Evolutionary conservation across 1,140 invertebrate species (phyloP).

Genomic region (Venustaconcha ellipsiformis): DNA sequence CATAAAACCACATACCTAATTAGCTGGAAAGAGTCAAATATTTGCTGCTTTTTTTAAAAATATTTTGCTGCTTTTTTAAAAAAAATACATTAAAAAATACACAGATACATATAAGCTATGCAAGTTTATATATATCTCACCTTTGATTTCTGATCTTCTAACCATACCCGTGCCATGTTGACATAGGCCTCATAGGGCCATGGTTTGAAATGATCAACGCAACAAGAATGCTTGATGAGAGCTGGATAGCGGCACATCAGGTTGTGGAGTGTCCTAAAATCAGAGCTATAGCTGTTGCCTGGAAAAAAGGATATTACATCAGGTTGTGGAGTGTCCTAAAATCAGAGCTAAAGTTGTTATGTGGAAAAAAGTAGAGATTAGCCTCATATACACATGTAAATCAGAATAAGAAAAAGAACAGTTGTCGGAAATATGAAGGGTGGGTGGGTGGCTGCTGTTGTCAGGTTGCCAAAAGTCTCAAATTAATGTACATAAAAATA

Average conservation of each 20-base stretch:
- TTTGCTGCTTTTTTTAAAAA: neutral
- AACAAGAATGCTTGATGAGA: conserved; percentile 52
- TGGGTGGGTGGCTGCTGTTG: no score
- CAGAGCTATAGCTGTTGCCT: conserved; percentile 55
- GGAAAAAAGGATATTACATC: conserved; percentile 18
- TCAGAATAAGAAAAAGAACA: no score
- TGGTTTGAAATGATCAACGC: conserved; percentile 61
- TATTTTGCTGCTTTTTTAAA: no score
- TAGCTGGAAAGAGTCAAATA: neutral
- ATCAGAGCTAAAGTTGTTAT: conserved; percentile 55
- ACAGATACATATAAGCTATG: neutral
- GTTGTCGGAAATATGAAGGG: no score
- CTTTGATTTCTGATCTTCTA: conserved; percentile 52
- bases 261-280: conserved; percentile 49
- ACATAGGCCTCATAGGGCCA: conserved; percentile 61
- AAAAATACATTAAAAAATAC: no score
- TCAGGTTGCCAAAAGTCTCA: no score
- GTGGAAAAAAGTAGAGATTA: conserved; percentile 6
- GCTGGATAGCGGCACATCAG: conserved; percentile 49
- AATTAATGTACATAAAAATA: no score
- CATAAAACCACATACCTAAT: neutral
- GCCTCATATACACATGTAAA: no score
- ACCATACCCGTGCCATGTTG: conserved; percentile 58
- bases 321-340: conserved; percentile 48
- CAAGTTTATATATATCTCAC: conserved; percentile 31